Evolutionary conservation across 1,140 invertebrate genomes (phyloP).

Genomic region (Halyomorpha halys): DNA sequence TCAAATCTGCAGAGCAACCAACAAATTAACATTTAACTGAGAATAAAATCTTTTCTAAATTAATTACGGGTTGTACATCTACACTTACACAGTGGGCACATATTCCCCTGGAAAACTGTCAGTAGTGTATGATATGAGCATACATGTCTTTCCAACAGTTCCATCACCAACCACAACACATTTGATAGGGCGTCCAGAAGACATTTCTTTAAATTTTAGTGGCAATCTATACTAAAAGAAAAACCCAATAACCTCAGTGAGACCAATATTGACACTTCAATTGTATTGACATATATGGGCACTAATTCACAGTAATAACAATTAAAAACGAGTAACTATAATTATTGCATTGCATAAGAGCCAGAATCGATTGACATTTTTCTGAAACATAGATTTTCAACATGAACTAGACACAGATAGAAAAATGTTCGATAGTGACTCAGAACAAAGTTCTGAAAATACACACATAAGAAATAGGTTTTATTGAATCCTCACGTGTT

Average conservation of each 20-base stretch:
- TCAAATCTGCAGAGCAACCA: conserved; percentile 64
- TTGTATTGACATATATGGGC: background rate
- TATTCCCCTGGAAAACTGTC: conserved; percentile 98
- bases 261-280: no score
- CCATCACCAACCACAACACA: conserved; percentile 92
- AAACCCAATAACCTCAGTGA: no score
- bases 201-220: conserved; percentile 28
- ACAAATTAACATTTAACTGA: conserved; percentile 1
- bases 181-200: conserved; percentile 59
- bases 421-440: background rate
- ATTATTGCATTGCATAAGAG: background rate
- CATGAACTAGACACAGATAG: background rate
- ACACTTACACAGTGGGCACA: conserved; percentile 66
- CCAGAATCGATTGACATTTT: background rate
- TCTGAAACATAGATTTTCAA: background rate
- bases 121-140: conserved; percentile 97
- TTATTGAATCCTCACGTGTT: no score
- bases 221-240: no score
- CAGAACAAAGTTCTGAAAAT: background rate
- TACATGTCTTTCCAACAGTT: conserved; percentile 97
- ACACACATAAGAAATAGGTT: no score
- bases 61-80: no score
- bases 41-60: background rate
- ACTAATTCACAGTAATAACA: background rate
- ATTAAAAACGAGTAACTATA: background rate